Base-by-base conservation (phyloP, 2,113 vertebrate species). In the Hydrochoerus hydrochaeris region DNA sequence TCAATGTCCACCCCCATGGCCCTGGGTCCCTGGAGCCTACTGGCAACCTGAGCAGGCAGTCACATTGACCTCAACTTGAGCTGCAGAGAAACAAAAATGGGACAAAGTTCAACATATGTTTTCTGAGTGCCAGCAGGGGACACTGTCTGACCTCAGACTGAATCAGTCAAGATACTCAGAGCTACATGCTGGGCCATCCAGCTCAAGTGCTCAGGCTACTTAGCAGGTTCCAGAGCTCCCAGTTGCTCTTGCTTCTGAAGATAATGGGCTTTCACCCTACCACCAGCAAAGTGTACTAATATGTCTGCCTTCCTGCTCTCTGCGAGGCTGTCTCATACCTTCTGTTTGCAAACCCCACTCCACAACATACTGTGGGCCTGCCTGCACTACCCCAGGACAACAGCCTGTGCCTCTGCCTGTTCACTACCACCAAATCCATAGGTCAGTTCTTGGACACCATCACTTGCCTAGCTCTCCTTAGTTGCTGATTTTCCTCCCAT, bases 21-120 rank as follows among this genome's bases (percentile, higher is more conserved):
- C n/a, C 30, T 28, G 3, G 30, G n/a, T 63, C 10, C 38, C 14
- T 57, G 30, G 28, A 57, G 67, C 24, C 67, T 57, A 6, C 32
- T 26, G 30, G 32, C 62, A 9, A 19, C 12, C 44, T 26, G 24
- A 78, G 13, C 58, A 4, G 54, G 6, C 62, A 57, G 41, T 28
- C 38, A 24, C 44, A 7, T 4, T 1, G 3, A 35, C n/a, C 35
- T 62, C n/a, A 22, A 5, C 0, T 24, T 35, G 3, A 28, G 8
- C 67, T 26, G 26, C 3, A 13, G 5, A 35, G 44, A 12, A 4
- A 13, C 57, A 67, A 20, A 20, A 62, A 8, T 24, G 58, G 24
- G 46, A 11, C 38, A 63, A 11, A 46, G 35, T 6, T 69, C 32
- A 67, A 38, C 60, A 73, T 24, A 11, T 5, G 2, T 67, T 77